phyloP scores from a whole-genome alignment of 2,888 invertebrate species.

The Scaptomyza parva region DNA sequence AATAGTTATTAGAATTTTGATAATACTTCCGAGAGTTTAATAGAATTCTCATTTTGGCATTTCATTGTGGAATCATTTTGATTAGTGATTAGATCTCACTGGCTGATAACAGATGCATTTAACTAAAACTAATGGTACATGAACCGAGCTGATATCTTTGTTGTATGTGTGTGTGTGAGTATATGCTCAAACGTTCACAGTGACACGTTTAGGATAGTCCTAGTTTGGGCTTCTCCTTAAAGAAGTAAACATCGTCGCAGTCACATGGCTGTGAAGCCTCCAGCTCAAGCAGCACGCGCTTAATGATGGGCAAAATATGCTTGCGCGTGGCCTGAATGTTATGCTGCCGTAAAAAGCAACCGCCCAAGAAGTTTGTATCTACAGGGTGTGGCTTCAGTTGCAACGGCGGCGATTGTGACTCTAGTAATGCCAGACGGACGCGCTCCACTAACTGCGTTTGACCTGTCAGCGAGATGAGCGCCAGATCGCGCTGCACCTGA shows the following conservation, averaged over 20 bases:
- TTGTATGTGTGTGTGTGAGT: not conserved
- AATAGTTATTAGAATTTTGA: not conserved
- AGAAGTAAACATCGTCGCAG: slow-evolving; percentile 67
- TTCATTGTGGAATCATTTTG: slow-evolving; percentile 1
- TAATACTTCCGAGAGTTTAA: too few relatives aligned
- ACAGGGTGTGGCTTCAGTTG: slow-evolving; percentile 83
- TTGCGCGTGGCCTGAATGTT: slow-evolving; percentile 89
- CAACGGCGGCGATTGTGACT: slow-evolving; percentile 58
- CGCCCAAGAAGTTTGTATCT: slow-evolving; percentile 82
- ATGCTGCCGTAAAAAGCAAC: slow-evolving; percentile 86
- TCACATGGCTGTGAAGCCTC: slow-evolving; percentile 52
- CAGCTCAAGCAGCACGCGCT: slow-evolving; percentile 83
- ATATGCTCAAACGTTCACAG: slow-evolving; percentile 4
- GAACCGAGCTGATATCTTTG: not conserved
- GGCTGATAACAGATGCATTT: slow-evolving; percentile 12
- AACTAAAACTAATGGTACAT: slow-evolving; percentile 12
- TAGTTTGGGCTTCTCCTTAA: slow-evolving; percentile 68
- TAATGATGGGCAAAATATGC: slow-evolving; percentile 88
- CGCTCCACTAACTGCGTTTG: slow-evolving; percentile 53
- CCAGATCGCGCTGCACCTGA: slow-evolving; percentile 87
- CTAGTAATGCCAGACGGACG: slow-evolving; percentile 63
- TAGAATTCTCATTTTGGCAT: too few relatives aligned
- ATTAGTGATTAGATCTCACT: slow-evolving; percentile 11
- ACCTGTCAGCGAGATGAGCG: slow-evolving; percentile 84
- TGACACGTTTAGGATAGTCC: slow-evolving; percentile 58